Evolutionary conservation across 2,113 vertebrate genomes (phyloP).

Genomic region (Poeciliopsis retropinna): DNA sequence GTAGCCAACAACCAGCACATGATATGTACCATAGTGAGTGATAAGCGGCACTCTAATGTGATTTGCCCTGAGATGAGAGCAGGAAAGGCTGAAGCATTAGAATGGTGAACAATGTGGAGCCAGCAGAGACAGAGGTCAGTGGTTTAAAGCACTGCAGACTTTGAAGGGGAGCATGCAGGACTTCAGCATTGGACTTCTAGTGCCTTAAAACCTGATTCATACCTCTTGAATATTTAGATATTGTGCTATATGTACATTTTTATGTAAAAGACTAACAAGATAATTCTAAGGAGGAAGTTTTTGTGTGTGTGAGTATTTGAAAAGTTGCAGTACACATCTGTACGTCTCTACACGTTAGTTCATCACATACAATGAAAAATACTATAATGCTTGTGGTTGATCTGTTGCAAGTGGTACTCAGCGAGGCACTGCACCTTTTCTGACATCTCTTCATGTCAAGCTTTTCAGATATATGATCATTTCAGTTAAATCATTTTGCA

Average conservation of each 20-base stretch:
- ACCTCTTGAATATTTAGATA: not conserved
- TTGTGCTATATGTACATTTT: not conserved
- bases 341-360: too few species aligned
- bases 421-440: too few species aligned
- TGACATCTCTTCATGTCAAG: not conserved
- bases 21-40: not conserved
- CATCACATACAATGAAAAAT: not conserved
- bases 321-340: too few species aligned
- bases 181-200: not conserved
- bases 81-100: not conserved
- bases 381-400: not conserved
- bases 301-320: too few species aligned
- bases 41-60: not conserved
- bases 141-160: not conserved
- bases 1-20: slow-evolving; percentile 14
- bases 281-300: not conserved
- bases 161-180: not conserved
- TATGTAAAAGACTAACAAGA: not conserved
- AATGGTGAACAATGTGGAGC: not conserved
- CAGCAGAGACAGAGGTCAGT: not conserved
- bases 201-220: not conserved
- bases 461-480: not conserved
- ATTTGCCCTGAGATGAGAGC: not conserved
- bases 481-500: not conserved
- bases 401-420: not conserved